A percentile compares a stretch with the other conserved stretches of the same genome.
These are phyloP conservation scores for Cryptocheilus praepositus DNA, from an alignment of 2,888 invertebrate species.

Conservation along the genomic window DNA sequence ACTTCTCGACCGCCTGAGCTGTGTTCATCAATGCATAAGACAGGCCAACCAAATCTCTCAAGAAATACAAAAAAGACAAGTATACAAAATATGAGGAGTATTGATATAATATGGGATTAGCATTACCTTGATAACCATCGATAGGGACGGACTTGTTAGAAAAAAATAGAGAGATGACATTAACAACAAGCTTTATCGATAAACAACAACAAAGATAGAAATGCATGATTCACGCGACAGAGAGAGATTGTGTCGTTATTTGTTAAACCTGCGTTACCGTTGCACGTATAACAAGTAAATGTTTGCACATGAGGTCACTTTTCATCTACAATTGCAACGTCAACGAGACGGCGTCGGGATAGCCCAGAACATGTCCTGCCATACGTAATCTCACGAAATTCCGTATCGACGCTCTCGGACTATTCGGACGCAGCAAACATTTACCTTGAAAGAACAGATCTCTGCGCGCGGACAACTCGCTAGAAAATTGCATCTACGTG, in stretches of 20 bases:
- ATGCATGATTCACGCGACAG: conserved; percentile 62
- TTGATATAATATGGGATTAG: conserved; percentile 75
- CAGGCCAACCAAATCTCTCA: conserved; percentile 64
- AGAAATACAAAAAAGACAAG: conserved; percentile 62
- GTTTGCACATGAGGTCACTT: conserved; percentile 50
- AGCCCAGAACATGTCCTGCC: no score
- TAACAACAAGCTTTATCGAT: conserved; percentile 74
- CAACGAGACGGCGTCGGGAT: no score
- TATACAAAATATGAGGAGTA: conserved; percentile 72
- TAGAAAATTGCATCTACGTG: conserved; percentile 27
- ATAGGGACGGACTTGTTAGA: conserved; percentile 76
- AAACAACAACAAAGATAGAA: conserved; percentile 71
- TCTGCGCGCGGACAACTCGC: conserved; percentile 5
- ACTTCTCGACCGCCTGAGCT: background rate
- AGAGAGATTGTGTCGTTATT: conserved; percentile 24
- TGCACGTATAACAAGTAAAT: conserved; percentile 51
- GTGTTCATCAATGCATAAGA: conserved; percentile 5
- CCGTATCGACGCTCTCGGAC: background rate
- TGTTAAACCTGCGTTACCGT: conserved; percentile 36
- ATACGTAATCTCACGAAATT: background rate
- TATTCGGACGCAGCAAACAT: conserved; percentile 58
- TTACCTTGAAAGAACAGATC: conserved; percentile 53
- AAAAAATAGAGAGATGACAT: conserved; percentile 76
- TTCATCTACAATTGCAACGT: background rate
- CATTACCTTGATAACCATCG: conserved; percentile 76